These are phyloP conservation scores for Marasmarcha lunaedactyla DNA, from an alignment of 2,888 invertebrate species.

Conservation along the genomic window DNA sequence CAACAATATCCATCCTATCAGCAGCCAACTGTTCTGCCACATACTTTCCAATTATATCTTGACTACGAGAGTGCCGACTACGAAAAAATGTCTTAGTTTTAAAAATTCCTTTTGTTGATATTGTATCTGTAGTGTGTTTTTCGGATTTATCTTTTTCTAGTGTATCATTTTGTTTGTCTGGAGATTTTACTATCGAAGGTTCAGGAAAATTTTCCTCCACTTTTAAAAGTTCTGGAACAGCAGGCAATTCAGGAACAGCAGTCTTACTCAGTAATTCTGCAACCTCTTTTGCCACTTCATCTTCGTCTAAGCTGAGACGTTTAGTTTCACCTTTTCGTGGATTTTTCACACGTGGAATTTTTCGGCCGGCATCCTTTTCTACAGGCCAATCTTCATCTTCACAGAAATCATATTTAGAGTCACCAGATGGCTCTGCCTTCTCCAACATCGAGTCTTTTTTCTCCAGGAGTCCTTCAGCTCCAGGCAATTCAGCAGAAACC, in stretches of 20 bases:
- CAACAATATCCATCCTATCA: slow-evolving; percentile 50
- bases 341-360: slow-evolving; percentile 74
- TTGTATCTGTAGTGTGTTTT: slow-evolving; percentile 23
- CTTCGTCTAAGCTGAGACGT: slow-evolving; percentile 50
- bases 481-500: slow-evolving; percentile 42
- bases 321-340: slow-evolving; percentile 43
- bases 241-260: slow-evolving; percentile 67
- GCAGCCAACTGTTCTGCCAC: slow-evolving; percentile 61
- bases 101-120: slow-evolving; percentile 56
- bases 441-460: slow-evolving; percentile 29
- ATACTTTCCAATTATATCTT: slow-evolving; percentile 66
- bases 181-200: slow-evolving; percentile 55
- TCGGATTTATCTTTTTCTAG: slow-evolving; percentile 15
- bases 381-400: slow-evolving; percentile 76
- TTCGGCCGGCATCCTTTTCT: slow-evolving; percentile 68
- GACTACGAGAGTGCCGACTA: slow-evolving; percentile 63
- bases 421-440: slow-evolving; percentile 54
- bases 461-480: slow-evolving; percentile 29
- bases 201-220: slow-evolving; percentile 72
- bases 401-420: slow-evolving; percentile 84
- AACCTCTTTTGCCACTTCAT: slow-evolving; percentile 67
- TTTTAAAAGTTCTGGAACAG: slow-evolving; percentile 59
- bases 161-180: slow-evolving; percentile 40
- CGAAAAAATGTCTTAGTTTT: slow-evolving; percentile 69
- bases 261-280: slow-evolving; percentile 74